Conservation (phyloP, 1,140 invertebrate species). For the Battus philenor region DNA sequence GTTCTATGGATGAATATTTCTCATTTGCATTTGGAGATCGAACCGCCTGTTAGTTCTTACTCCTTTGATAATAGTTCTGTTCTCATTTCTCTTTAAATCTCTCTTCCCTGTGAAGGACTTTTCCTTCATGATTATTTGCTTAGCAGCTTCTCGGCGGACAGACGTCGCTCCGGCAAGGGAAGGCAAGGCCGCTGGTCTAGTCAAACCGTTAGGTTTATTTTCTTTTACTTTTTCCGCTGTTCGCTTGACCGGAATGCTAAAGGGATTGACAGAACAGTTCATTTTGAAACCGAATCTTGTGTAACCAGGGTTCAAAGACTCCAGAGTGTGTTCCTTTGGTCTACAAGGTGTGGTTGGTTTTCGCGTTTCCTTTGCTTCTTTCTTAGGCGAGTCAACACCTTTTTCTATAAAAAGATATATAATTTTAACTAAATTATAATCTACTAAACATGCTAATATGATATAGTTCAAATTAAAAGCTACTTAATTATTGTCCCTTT, state of each 20-base stretch:
- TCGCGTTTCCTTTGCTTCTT: constrained; percentile 20
- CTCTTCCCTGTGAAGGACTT: constrained; percentile 51
- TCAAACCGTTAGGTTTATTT: constrained; percentile 9
- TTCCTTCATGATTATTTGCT: constrained; percentile 54
- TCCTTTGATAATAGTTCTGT: constrained; percentile 74
- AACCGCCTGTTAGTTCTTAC: constrained; percentile 82
- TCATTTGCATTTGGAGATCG: constrained; percentile 78
- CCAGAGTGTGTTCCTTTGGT: constrained; percentile 19
- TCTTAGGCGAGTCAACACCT: constrained; percentile 11
- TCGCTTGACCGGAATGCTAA: constrained; percentile 35
- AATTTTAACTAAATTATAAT: background rate
- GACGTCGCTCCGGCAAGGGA: constrained; percentile 41
- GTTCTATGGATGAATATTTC: constrained; percentile 32
- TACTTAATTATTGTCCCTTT: no score
- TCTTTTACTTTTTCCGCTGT: constrained; percentile 18
- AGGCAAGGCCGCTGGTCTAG: constrained; percentile 20
- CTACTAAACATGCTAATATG: no score
- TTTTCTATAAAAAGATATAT: constrained; percentile 18
- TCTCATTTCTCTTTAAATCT: constrained; percentile 48
- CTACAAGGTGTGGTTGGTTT: constrained; percentile 19
- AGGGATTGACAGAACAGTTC: constrained; percentile 43
- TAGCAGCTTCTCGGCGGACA: constrained; percentile 37
- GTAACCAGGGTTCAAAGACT: constrained; percentile 38
- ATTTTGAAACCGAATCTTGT: constrained; percentile 73
- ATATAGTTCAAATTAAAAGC: background rate